Evolutionary conservation across 2,888 invertebrate genomes (phyloP), one percentile per base, ranked within the genome.

Genomic region (Amblyteles armatorius): DNA sequence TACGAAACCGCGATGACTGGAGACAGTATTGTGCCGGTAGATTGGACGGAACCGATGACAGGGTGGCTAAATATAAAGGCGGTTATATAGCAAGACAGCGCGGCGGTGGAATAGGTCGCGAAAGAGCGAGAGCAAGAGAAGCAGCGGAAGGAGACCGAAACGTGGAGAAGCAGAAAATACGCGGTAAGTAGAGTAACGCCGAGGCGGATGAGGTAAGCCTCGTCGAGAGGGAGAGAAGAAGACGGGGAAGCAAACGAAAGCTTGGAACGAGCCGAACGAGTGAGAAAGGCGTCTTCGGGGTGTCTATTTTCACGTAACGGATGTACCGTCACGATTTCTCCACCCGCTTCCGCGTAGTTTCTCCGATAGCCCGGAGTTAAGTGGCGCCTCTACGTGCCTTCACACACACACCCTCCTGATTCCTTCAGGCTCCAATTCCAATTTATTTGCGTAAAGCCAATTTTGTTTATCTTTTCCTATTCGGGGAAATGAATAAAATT

Each of bases 251-350:
- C 65, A 19, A 74, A 78, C 52, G 82, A 78, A 74, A 74, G 65
- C 76, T 55, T 44, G 36, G 44, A 67, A 57, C 71, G 48, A 72
- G 79, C 52, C 55, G 48, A 79, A 72, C 67, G 78, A 82, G 79
- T 74, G 71, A 79, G 76, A 84, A 77, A 36, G 57, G 63, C 36
- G 71, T 48, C 84, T 90, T 85, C 78, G 86, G 90, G 85, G 82
- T 88, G 80, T 91, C 90, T 91, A 91, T 91, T 91, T 91, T 91
- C 88, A 88, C 82, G 79, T 89, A 83, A 87, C 87, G 87, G 86
- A 89, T 88, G 86, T 89, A 78, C 84, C 87, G 85, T 85, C 86
- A 90, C 87, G 85, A 86, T 88, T 90, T 86, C 79, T 74, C 69
- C 63, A 29, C 68, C 74, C 74, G 36, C 60, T 83, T 83, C 79